Conservation (phyloP, 2,888 invertebrate species). For the Cetonia aurata region DNA sequence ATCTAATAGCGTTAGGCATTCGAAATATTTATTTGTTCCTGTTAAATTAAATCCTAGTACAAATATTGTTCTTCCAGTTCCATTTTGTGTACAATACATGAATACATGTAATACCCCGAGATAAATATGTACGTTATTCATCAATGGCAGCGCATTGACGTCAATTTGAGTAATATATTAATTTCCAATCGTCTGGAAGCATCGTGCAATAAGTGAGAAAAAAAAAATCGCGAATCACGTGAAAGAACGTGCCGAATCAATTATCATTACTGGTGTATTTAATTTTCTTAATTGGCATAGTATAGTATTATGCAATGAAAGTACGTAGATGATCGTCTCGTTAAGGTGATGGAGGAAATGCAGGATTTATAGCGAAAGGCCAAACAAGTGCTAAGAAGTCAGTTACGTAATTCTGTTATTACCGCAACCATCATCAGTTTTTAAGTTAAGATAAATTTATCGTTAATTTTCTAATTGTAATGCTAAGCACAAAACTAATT, state of each 20-base stretch:
- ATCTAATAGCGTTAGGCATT: conserved; percentile 19
- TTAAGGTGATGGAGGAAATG: no score
- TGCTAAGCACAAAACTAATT: no score
- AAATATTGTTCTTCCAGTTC: conserved; percentile 34
- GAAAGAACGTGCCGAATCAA: conserved; percentile 5
- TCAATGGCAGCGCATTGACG: conserved; percentile 30
- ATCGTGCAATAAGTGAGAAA: conserved; percentile 23
- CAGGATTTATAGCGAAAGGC: no score
- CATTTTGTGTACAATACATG: conserved; percentile 2
- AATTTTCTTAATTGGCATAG: conserved; percentile 28
- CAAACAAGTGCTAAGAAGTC: no score
- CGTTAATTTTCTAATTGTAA: no score
- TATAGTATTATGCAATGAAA: no score
- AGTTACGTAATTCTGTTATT: no score
- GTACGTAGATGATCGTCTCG: no score
- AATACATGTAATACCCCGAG: no score
- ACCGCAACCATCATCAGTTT: no score
- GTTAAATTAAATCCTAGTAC: conserved; percentile 30
- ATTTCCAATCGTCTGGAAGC: conserved; percentile 17
- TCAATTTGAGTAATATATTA: conserved; percentile 37
- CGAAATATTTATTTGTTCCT: conserved; percentile 27
- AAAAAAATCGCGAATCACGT: conserved; percentile 12
- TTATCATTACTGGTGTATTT: conserved; percentile 9
- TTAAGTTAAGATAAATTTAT: no score
- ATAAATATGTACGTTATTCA: conserved; percentile 40